Conservation (phyloP, 2,113 vertebrate species). For the Ibidorhyncha struthersii region DNA sequence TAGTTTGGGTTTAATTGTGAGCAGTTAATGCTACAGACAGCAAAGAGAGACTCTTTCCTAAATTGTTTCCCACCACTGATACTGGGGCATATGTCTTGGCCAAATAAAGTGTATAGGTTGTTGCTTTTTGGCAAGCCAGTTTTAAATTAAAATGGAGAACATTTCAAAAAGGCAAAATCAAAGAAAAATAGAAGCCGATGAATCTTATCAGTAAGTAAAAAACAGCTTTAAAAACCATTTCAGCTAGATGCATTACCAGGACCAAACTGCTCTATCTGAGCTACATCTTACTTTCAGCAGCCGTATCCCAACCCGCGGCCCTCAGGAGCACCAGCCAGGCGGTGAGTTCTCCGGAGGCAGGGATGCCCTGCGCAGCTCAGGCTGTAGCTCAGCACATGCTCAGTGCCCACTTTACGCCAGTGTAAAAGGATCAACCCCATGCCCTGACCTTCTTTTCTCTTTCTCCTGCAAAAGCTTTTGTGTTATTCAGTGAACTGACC, state of each 20-base stretch:
- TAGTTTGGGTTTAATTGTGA: not conserved
- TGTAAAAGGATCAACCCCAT: not conserved
- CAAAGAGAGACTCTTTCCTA: not conserved
- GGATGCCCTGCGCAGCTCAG: not conserved
- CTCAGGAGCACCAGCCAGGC: not conserved
- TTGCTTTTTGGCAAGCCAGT: not conserved
- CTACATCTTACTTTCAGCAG: not conserved
- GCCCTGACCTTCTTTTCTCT: not conserved
- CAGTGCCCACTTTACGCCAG: not conserved
- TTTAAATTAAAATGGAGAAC: not conserved
- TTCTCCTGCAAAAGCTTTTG: not conserved
- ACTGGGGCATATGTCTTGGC: not conserved
- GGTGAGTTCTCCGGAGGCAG: not conserved
- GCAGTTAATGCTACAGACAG: not conserved
- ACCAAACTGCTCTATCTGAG: not conserved
- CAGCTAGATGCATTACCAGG: not conserved
- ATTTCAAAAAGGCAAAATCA: not conserved
- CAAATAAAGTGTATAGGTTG: not conserved
- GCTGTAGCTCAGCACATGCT: not conserved
- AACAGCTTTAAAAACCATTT: not conserved
- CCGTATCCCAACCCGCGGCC: rapidly evolving
- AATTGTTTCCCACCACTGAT: not conserved
- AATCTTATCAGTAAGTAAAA: not conserved
- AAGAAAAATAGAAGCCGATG: not conserved
- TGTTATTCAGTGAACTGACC: not conserved